A percentile compares a stretch with the other conserved stretches of the same genome.
Evolutionary conservation across 2,797 vertebrate species (phyloP).

Genomic region (Catamblyrhynchus diadema): DNA sequence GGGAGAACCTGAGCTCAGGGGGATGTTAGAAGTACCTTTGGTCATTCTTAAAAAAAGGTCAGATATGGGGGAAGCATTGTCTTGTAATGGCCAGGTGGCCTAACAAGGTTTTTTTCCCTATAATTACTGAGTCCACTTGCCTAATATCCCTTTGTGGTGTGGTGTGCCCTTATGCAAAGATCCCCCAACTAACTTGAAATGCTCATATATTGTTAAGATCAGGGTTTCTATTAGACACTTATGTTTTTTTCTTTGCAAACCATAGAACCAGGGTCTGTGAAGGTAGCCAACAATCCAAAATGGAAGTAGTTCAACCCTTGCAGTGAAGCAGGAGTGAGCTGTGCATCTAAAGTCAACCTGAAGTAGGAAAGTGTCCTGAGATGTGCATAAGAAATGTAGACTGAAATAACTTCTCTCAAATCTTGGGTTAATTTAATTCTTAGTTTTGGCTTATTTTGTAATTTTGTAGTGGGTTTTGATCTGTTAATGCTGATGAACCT

Average conservation of each 20-base stretch:
- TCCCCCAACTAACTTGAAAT: not conserved
- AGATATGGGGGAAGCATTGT: not conserved
- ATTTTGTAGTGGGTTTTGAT: not conserved
- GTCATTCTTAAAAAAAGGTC: rapidly evolving
- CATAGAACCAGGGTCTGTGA: not conserved
- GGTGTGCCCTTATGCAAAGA: not conserved
- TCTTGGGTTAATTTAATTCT: not conserved
- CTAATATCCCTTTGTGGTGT: not conserved
- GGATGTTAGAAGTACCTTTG: not conserved
- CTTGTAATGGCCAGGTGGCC: not conserved
- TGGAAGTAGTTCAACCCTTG: not conserved
- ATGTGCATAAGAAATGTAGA: not conserved
- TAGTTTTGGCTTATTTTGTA: not conserved
- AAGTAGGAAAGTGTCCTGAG: not conserved
- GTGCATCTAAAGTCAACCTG: not conserved
- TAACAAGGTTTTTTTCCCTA: not conserved
- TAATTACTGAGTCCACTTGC: not conserved
- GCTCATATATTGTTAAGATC: not conserved
- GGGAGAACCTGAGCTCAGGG: not conserved
- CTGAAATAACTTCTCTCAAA: not conserved
- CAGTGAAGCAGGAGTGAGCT: not conserved
- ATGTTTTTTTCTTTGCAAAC: not conserved
- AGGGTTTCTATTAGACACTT: not conserved
- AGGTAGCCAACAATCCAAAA: not conserved
- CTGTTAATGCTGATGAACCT: not conserved